Evolutionary conservation across 1,140 invertebrate genomes (phyloP).

Genomic region (Pygmarrhopalites habei): DNA sequence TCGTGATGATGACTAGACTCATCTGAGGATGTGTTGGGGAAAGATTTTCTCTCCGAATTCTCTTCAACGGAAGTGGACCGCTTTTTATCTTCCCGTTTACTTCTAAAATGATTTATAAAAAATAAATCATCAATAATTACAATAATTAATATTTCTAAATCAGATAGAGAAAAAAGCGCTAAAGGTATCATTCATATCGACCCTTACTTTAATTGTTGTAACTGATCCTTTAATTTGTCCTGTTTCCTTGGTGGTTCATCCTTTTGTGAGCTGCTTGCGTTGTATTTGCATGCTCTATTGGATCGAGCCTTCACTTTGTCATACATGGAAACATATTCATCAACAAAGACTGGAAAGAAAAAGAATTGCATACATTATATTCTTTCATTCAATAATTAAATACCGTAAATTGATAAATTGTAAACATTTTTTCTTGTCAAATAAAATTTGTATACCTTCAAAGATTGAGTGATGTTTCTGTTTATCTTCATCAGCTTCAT

Average conservation of each 20-base stretch:
- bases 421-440: too few relatives aligned
- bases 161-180: neutral
- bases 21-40: conserved; percentile 28
- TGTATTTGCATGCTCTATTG: conserved; percentile 46
- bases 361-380: too few relatives aligned
- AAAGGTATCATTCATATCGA: too few relatives aligned
- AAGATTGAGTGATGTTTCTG: conserved; percentile 80
- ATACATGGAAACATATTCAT: conserved; percentile 95
- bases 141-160: neutral
- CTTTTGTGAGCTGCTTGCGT: conserved; percentile 77
- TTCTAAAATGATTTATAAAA: conserved; percentile 46
- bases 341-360: too few relatives aligned
- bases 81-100: conserved; percentile 76
- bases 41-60: conserved; percentile 50
- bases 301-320: conserved; percentile 95
- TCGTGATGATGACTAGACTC: conserved; percentile 22
- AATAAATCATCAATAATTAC: neutral
- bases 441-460: too few relatives aligned
- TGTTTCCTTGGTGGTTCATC: conserved; percentile 73
- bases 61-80: conserved; percentile 78
- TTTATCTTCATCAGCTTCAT: conserved; percentile 59
- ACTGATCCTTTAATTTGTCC: conserved; percentile 79
- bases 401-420: too few relatives aligned
- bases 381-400: too few relatives aligned
- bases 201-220: conserved; percentile 78